Evolutionary conservation across 2,888 invertebrate genomes (phyloP).

Genomic region (Myopa testacea): DNA sequence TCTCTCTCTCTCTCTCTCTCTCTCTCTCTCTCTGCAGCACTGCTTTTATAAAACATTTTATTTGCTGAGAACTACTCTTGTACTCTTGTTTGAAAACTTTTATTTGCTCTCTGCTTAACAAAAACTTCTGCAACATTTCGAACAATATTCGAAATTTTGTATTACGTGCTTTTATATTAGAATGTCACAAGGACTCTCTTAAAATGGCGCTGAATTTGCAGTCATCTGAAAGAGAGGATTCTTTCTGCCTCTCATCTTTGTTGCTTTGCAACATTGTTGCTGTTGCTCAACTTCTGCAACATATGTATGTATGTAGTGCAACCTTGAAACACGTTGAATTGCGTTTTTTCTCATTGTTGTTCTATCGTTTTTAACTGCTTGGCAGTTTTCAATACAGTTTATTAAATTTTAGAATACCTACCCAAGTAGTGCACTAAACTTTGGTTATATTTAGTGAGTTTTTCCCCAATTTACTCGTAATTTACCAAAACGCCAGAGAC

Average conservation of each 20-base stretch:
- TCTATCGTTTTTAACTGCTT: not conserved
- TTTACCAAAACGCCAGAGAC: not conserved
- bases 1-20: not conserved
- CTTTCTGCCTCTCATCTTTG: not conserved
- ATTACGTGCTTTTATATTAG: not conserved
- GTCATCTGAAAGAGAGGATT: too few relatives aligned
- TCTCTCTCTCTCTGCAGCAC: not conserved
- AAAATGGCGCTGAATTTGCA: conserved; percentile 24
- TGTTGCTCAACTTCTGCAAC: too few relatives aligned
- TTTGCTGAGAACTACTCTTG: not conserved
- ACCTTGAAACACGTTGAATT: conserved; percentile 9
- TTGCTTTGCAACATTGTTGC: not conserved
- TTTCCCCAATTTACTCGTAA: not conserved
- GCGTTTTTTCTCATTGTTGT: not conserved
- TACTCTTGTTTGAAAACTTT: not conserved
- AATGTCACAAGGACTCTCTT: not conserved
- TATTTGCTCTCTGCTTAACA: too few relatives aligned
- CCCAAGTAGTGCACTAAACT: not conserved
- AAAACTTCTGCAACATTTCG: not conserved
- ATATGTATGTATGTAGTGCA: not conserved
- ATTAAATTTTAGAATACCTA: not conserved
- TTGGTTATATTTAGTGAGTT: not conserved
- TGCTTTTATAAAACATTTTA: not conserved
- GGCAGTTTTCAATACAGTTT: conserved; percentile 20
- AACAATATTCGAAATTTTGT: not conserved